A percentile compares a stretch with the other conserved stretches of the same genome.
Evolutionary conservation across 2,113 vertebrate species (phyloP).

Genomic region (Lepus europaeus): DNA sequence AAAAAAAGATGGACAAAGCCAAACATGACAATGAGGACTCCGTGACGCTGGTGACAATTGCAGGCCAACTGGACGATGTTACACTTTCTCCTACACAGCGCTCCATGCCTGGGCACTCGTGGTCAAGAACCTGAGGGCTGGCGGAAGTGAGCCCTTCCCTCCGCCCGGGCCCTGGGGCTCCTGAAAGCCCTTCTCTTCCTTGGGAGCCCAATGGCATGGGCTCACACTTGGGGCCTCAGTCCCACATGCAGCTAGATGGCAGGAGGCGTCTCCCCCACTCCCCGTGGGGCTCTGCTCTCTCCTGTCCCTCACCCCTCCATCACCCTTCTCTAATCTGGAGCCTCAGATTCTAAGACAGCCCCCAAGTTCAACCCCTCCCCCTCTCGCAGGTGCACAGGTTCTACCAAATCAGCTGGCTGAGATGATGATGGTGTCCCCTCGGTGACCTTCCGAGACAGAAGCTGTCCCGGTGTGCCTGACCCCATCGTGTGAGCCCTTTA

Average conservation of each 20-base stretch:
- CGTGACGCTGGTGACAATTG: neutral
- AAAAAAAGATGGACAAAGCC: constrained; percentile 8
- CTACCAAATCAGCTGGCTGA: neutral
- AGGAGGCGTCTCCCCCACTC: neutral
- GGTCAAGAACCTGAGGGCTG: accelerated
- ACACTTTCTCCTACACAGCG: neutral
- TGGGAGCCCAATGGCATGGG: neutral
- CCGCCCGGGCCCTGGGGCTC: neutral
- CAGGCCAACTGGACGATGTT: neutral
- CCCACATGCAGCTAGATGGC: neutral
- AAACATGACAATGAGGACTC: neutral
- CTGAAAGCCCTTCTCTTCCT: neutral
- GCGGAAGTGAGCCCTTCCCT: neutral
- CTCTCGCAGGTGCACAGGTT: neutral
- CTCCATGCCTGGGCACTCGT: neutral
- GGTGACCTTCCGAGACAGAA: neutral
- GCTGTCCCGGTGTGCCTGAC: neutral
- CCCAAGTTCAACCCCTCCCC: neutral
- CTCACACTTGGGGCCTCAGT: neutral
- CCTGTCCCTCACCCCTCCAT: neutral
- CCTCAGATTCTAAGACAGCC: neutral
- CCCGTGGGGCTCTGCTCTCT: neutral
- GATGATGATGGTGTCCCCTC: neutral
- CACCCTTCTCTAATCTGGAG: too few species aligned
- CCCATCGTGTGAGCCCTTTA: neutral